These are phyloP conservation scores for Argyresthia goedartella DNA, from an alignment of 2,888 invertebrate genomes.

Conservation along the genomic window DNA sequence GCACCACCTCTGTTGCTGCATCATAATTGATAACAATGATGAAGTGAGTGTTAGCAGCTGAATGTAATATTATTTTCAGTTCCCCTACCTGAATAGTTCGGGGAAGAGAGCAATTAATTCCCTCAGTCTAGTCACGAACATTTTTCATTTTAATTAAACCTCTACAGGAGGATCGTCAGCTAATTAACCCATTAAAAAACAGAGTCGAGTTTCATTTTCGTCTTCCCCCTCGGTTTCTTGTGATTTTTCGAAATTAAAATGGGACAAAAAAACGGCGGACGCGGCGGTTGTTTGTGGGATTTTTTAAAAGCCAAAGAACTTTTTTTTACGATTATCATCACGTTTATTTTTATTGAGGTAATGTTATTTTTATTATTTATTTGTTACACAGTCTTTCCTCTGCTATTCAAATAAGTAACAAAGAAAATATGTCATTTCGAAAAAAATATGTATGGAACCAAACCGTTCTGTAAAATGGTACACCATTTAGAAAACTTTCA, in stretches of 20 bases:
- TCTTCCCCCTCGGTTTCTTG: slow-evolving; percentile 56
- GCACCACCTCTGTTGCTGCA: not conserved
- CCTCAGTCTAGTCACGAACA: slow-evolving; percentile 61
- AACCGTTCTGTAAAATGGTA: too few species aligned
- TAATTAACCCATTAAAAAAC: slow-evolving; percentile 70
- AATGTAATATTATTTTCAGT: slow-evolving; percentile 4
- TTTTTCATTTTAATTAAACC: slow-evolving; percentile 70
- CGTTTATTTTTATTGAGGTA: too few species aligned
- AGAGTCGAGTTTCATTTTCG: slow-evolving; percentile 58
- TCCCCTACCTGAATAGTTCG: slow-evolving; percentile 60
- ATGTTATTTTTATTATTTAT: too few species aligned
- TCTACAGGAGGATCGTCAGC: slow-evolving; percentile 59
- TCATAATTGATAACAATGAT: not conserved
- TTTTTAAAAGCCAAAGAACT: not conserved
- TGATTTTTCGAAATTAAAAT: slow-evolving; percentile 51
- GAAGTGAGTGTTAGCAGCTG: slow-evolving; percentile 1
- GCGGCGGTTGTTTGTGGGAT: not conserved
- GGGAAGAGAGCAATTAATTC: slow-evolving; percentile 60
- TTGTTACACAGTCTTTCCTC: too few species aligned
- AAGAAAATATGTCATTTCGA: too few species aligned
- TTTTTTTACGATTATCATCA: too few species aligned
- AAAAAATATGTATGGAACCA: too few species aligned
- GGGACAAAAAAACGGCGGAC: slow-evolving; percentile 11
- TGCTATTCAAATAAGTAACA: too few species aligned
- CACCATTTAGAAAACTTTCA: too few species aligned